These are phyloP conservation scores for Caenorhabditis doughertyi DNA, from an alignment of 2,888 invertebrate genomes.

Conservation along the genomic window DNA sequence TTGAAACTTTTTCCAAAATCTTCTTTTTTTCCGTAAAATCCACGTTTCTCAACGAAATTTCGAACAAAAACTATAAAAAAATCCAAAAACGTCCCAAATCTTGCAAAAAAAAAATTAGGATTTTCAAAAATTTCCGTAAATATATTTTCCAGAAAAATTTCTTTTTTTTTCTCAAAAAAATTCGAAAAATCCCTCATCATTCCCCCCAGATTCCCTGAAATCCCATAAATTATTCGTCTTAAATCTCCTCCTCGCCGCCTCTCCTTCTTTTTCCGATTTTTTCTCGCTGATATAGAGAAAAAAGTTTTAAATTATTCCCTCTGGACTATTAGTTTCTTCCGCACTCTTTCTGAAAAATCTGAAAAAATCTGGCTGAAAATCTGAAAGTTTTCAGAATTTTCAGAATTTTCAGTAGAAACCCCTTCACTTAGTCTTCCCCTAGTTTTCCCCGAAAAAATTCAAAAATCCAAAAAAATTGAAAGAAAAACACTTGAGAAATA, in stretches of 20 bases:
- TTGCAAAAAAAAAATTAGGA: no score
- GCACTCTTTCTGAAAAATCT: neutral
- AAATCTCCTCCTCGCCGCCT: neutral
- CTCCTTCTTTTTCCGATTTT: neutral
- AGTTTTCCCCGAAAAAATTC: no score
- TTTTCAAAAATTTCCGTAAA: no score
- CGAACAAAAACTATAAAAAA: neutral
- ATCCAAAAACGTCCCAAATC: neutral
- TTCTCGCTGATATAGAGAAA: conserved; percentile 9
- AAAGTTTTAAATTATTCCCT: conserved; percentile 3
- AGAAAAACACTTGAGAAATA: neutral
- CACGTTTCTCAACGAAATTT: neutral
- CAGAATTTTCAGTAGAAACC: no score
- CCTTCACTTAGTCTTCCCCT: no score
- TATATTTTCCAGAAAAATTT: neutral
- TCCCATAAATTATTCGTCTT: conserved; percentile 21
- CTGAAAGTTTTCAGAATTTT: no score
- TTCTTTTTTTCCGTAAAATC: no score
- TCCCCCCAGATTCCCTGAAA: neutral
- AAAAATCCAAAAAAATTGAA: neutral
- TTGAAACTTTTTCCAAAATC: no score
- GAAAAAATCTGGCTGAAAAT: no score
- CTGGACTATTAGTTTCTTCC: neutral
- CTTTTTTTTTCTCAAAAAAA: neutral
- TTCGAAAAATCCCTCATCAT: neutral